These are phyloP conservation scores for Geotrupes spiniger DNA, from an alignment of 2,888 invertebrate species.

Conservation along the genomic window DNA sequence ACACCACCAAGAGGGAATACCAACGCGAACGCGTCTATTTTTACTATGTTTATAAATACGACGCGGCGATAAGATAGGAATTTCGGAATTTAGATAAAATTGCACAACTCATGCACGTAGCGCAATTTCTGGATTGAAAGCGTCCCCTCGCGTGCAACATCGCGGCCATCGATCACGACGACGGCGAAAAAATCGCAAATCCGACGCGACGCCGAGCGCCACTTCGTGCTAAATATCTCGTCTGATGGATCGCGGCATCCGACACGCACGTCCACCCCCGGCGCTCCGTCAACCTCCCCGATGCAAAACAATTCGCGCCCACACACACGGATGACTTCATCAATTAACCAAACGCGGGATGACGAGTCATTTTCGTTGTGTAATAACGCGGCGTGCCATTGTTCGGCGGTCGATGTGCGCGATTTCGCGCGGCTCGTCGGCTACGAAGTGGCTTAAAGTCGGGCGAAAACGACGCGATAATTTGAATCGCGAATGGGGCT, in stretches of 20 bases:
- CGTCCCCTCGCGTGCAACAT: background rate
- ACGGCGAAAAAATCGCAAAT: conserved; percentile 2
- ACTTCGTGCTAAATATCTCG: background rate
- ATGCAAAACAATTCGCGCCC: conserved; percentile 16
- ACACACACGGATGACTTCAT: conserved; percentile 27
- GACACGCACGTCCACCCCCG: background rate
- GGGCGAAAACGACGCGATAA: too few species aligned
- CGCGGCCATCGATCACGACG: background rate
- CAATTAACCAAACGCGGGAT: conserved; percentile 24
- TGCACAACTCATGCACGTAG: background rate
- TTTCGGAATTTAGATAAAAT: too few species aligned
- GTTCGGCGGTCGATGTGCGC: conserved; percentile 5
- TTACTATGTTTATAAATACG: too few species aligned
- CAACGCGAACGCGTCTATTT: too few species aligned
- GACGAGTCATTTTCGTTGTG: conserved; percentile 24
- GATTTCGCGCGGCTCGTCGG: background rate
- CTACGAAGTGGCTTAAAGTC: too few species aligned
- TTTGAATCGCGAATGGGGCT: too few species aligned
- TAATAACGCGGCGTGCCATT: conserved; percentile 13
- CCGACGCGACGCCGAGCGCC: background rate
- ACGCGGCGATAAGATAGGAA: too few species aligned
- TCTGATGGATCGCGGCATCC: background rate
- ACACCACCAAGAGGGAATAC: too few species aligned
- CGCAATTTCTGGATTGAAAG: background rate
- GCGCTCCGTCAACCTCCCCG: conserved; percentile 11